These are phyloP conservation scores for Ostrea denselamellosa DNA, from an alignment of 1,140 invertebrate species.

Conservation along the genomic window DNA sequence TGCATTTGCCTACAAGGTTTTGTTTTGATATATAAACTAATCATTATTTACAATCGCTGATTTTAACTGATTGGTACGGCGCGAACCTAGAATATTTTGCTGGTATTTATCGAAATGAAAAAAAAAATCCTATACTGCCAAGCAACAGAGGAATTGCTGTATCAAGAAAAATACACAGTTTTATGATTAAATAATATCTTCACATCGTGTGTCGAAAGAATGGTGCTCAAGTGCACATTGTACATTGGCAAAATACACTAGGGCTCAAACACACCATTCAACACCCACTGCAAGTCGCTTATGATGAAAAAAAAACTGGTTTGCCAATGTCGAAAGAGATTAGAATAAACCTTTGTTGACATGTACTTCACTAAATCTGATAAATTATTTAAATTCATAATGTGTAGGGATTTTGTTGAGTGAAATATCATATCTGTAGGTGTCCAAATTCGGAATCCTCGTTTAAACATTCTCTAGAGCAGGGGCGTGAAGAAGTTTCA, in stretches of 20 bases:
- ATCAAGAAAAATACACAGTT: background rate
- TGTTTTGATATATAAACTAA: background rate
- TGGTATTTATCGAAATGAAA: background rate
- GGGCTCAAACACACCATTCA: background rate
- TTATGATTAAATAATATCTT: background rate
- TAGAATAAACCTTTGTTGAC: background rate
- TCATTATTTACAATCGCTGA: background rate
- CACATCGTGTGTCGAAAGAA: background rate
- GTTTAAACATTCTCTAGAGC: conserved; percentile 19
- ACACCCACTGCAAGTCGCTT: background rate
- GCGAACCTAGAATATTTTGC: background rate
- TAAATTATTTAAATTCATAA: conserved; percentile 19
- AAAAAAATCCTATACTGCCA: background rate
- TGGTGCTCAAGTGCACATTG: too few relatives aligned
- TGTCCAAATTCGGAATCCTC: background rate
- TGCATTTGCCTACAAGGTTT: background rate
- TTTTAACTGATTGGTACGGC: background rate
- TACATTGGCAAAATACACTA: background rate
- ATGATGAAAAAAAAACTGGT: background rate
- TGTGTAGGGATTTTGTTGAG: background rate
- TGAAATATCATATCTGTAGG: background rate
- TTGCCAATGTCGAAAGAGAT: background rate
- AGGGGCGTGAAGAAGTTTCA: background rate
- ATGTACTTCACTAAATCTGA: background rate
- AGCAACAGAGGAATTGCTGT: background rate